A percentile compares a stretch with the other conserved stretches of the same genome.
phyloP scores from a whole-genome alignment of 2,888 invertebrate species.

The Fabriciana adippe region DNA sequence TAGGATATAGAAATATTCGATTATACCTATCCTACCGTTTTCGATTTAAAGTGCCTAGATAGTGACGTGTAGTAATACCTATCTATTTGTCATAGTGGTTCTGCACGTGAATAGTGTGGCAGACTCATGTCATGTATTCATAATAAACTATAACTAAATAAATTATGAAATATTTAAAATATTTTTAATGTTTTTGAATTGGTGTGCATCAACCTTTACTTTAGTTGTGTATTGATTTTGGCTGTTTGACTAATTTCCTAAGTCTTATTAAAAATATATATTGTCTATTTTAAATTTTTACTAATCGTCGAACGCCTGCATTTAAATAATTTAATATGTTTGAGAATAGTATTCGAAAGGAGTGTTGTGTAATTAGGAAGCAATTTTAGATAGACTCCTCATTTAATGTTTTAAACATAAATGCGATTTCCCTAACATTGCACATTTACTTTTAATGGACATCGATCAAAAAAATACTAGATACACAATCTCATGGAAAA shows the following conservation, averaged over 20 bases:
- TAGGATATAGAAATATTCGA: slow-evolving; percentile 24
- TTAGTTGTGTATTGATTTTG: neutral
- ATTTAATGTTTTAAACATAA: slow-evolving; percentile 2
- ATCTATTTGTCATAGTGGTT: slow-evolving; percentile 16
- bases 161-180: neutral
- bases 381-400: slow-evolving; percentile 9
- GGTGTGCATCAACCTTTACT: neutral
- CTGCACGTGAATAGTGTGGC: neutral
- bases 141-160: neutral
- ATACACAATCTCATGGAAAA: too few species aligned
- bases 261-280: neutral
- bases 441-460: neutral
- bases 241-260: neutral
- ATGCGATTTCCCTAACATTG: neutral
- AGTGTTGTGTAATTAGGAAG: neutral
- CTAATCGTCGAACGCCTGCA: too few species aligned
- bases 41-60: slow-evolving; percentile 30
- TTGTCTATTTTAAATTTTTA: neutral
- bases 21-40: slow-evolving; percentile 18
- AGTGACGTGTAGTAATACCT: slow-evolving; percentile 10
- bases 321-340: neutral
- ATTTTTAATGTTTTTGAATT: neutral
- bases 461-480: too few species aligned
- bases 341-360: neutral
- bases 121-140: neutral